Base-by-base conservation (phyloP, 2,113 vertebrate genomes). In the Meles meles region DNA sequence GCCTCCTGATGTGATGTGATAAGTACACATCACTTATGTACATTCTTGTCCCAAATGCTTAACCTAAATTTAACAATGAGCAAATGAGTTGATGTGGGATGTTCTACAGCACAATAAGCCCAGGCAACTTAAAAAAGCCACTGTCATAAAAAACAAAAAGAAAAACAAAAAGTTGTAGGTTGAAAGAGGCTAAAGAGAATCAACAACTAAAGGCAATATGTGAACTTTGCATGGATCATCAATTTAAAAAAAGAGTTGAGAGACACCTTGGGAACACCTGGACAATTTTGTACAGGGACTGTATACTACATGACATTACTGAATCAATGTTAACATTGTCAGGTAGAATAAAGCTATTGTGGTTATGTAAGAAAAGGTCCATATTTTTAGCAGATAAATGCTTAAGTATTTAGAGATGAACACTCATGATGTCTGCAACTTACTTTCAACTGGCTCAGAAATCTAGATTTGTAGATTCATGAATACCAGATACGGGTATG, bases 401-500 rank as follows among this genome's bases (percentile, higher is more conserved):
- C 42, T 92, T 0, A 97, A 85, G 42, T 82, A 89, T 74, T 92
- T 85, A 88, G 11, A 97, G 61, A 57, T 90, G 55, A 97, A 94
- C 6, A n/a, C 37, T 74, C 55, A 90, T 83, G n/a, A 44, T 42
- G 6, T 57, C 25, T 88, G 42, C 20, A 84, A 96, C 39, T 92
- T 94, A 80, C 44, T 81, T 94, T 88, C 79, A 87, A 87, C 59
- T 84, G 49, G 55, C 86, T 90, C 57, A 81, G 65, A 94, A 94
- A 92, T 72, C 87, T 5, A 93, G 34, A 79, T 39, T 82, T 59
- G 59, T 44, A 21, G 81, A 93, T 34, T 72, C 65, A 31, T 81
- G 20, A 69, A 90, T 52, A 88, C 25, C 61, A 81, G 71, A 67
- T 69, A 57, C 2, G 74, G 20, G 49, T 85, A 67, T n/a, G 0